phyloP scores from a whole-genome alignment of 2,113 vertebrate genomes.

The Lampris incognitus region DNA sequence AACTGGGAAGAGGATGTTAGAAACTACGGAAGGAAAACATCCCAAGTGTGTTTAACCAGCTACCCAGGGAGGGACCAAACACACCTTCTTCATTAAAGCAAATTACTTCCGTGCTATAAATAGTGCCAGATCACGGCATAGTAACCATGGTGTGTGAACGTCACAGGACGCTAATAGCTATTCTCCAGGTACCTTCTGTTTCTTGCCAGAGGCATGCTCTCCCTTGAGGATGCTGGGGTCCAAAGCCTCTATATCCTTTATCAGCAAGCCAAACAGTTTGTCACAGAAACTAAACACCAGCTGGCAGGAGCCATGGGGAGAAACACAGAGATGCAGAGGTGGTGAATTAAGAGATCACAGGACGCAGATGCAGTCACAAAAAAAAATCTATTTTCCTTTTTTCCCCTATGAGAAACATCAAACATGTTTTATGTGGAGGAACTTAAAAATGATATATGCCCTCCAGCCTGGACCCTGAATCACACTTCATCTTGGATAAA shows the following conservation, averaged over 20 bases:
- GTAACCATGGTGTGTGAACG: neutral
- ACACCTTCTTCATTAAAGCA: neutral
- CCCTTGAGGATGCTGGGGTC: conserved; percentile 94
- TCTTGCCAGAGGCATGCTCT: conserved; percentile 83
- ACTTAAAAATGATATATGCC: too few relatives aligned
- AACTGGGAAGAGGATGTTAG: too few relatives aligned
- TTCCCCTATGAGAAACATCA: too few relatives aligned
- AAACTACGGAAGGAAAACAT: neutral
- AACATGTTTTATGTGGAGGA: too few relatives aligned
- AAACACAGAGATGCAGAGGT: neutral
- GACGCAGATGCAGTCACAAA: too few relatives aligned
- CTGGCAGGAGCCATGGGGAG: conserved; percentile 69
- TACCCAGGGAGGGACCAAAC: neutral
- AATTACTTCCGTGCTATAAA: neutral
- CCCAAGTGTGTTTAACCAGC: neutral
- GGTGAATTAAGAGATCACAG: too few relatives aligned
- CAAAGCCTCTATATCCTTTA: conserved; percentile 96
- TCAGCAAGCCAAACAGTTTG: conserved; percentile 89
- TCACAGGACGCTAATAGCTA: neutral
- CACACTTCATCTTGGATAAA: too few relatives aligned
- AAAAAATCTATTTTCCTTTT: too few relatives aligned
- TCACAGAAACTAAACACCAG: conserved; percentile 93
- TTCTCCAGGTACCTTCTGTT: conserved; percentile 86
- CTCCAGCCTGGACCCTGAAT: too few relatives aligned
- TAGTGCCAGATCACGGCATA: neutral